Conservation (phyloP, 2,888 invertebrate species). For the Leucoma salicis region DNA sequence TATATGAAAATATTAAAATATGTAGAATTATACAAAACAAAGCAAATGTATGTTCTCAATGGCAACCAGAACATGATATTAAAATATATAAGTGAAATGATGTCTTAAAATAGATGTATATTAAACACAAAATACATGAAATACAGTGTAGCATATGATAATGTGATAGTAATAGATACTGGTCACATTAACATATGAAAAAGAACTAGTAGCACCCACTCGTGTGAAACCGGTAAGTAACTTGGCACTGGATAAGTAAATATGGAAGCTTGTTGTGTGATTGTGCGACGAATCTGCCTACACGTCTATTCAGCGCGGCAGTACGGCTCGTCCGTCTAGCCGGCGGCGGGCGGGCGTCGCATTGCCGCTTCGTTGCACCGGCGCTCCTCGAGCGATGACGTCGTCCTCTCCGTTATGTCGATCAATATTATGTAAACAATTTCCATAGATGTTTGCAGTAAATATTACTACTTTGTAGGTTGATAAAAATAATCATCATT, state of each 20-base stretch:
- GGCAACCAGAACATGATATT: no score
- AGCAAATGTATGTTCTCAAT: no score
- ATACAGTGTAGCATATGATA: slow-evolving; percentile 35
- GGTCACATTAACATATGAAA: slow-evolving; percentile 64
- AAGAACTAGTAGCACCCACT: slow-evolving; percentile 70
- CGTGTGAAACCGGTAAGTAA: slow-evolving; percentile 71
- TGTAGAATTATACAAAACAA: no score
- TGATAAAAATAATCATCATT: slow-evolving; percentile 6
- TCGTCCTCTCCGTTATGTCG: slow-evolving; percentile 30
- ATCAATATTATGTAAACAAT: slow-evolving; percentile 37
- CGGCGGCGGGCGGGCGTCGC: slow-evolving; percentile 7
- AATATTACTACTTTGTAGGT: slow-evolving; percentile 6
- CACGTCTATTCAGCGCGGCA: slow-evolving; percentile 42
- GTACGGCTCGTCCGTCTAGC: slow-evolving; percentile 8
- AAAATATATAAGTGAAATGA: not conserved
- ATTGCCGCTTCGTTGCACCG: slow-evolving; percentile 6
- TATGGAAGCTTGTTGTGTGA: slow-evolving; percentile 74
- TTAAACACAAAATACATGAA: slow-evolving; percentile 19
- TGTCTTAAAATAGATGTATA: slow-evolving; percentile 9
- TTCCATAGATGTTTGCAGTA: slow-evolving; percentile 11
- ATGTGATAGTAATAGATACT: slow-evolving; percentile 53
- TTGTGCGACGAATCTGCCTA: slow-evolving; percentile 73
- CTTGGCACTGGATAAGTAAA: slow-evolving; percentile 70
- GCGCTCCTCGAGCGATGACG: slow-evolving; percentile 17
- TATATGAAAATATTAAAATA: no score